Percentiles rank a stretch among this genome's conserved stretches.
phyloP scores from a whole-genome alignment of 2,888 invertebrate genomes.

The Vandiemenella viatica region DNA sequence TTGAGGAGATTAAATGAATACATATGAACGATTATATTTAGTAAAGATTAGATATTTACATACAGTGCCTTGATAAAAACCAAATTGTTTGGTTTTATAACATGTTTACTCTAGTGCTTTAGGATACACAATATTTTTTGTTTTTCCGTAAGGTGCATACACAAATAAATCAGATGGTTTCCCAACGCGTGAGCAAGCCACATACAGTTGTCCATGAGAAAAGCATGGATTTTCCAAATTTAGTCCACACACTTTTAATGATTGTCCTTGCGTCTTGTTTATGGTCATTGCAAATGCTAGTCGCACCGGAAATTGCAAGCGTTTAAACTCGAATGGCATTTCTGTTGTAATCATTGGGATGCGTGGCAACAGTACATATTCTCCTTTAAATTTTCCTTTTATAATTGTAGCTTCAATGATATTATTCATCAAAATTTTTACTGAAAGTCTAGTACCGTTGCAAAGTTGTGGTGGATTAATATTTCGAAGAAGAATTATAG shows the following conservation, averaged over 20 bases:
- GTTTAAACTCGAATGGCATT: conserved; percentile 20
- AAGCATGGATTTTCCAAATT: too few species aligned
- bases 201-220: conserved; percentile 25
- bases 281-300: conserved; percentile 24
- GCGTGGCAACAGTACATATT: conserved; percentile 22
- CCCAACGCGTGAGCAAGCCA: too few species aligned
- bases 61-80: too few species aligned
- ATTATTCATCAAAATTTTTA: conserved; percentile 12
- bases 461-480: conserved; percentile 20
- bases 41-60: too few species aligned
- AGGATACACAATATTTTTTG: too few species aligned
- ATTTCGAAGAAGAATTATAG: conserved; percentile 22
- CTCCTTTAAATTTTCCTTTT: conserved; percentile 18
- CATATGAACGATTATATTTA: too few species aligned
- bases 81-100: too few species aligned
- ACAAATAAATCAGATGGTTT: too few species aligned
- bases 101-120: too few species aligned
- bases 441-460: conserved; percentile 18
- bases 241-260: conserved; percentile 23
- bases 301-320: conserved; percentile 21
- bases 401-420: conserved; percentile 22
- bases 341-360: conserved; percentile 24
- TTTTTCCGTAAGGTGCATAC: too few species aligned
- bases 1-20: too few species aligned
- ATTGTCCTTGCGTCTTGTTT: conserved; percentile 27